Evolutionary conservation across 2,113 vertebrate genomes (phyloP), one percentile per base, ranked within the genome.

Genomic region (Eretmochelys imbricata): DNA sequence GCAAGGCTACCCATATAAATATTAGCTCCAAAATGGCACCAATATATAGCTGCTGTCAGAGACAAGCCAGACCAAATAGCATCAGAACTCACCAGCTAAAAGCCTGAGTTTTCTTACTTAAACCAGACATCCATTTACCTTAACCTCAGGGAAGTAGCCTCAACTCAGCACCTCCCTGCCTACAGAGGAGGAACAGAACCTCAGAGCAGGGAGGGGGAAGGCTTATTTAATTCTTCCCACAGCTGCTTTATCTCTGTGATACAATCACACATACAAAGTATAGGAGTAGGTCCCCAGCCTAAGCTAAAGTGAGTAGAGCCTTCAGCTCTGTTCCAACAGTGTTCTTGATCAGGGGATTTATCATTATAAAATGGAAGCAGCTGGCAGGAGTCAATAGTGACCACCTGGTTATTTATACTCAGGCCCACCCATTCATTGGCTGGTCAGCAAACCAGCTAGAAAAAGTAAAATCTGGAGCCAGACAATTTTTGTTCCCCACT

Each of bases 181-280:
- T 27, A 8, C 17, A 2, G 0, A 80, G 3, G 8, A 91, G 49
- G 35, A 90, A 27, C 1, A 89, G 16, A 76, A 1, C 8, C 50
- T 57, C 3, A 50, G 1, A 51, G 13, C 1, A 5, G 4, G 24
- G 0, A 16, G 1, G 1, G 79, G 2, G 22, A 5, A 3, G 24
- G 7, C 4, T 38, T 79, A 89, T 94, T 89, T 83, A 85, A 17
- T 1, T 27, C 46, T 46, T 1, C 8, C 84, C 29, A 7, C 72
- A 10, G 20, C 31, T 57, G 6, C 0, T 82, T 72, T 92, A 87
- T 5, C 76, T 89, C 31, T 80, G 25, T 27, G 46, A 5, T 17
- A 38, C 13, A 53, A 53, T 3, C 42, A 19, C 42, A 49, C 12
- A 22, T 16, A 11, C n/a, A 80, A 48, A 93, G 65, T 89, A 95